Conservation (phyloP, 2,797 vertebrate genomes). For the Hephaestus fuliginosus region DNA sequence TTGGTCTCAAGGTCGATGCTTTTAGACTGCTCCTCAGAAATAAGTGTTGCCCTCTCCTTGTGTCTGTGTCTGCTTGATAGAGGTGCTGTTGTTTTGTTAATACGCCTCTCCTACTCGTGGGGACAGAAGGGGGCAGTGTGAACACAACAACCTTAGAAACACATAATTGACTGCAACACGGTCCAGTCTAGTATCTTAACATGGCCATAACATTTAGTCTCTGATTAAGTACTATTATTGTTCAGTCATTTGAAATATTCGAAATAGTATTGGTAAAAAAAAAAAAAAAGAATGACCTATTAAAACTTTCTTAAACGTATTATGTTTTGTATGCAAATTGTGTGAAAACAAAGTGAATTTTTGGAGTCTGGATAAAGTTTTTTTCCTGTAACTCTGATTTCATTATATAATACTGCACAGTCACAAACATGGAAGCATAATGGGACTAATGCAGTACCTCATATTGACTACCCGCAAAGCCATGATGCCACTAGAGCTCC, state of each 20-base stretch:
- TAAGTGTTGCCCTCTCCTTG: conserved; percentile 28
- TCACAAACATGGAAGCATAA: conserved; percentile 26
- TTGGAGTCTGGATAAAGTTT: conserved; percentile 7
- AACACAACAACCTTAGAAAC: conserved; percentile 69
- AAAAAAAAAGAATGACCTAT: background rate
- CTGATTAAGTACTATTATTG: background rate
- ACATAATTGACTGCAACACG: conserved; percentile 50
- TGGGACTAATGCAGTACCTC: conserved; percentile 11
- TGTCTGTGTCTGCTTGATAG: conserved; percentile 56
- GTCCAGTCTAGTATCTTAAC: conserved; percentile 12
- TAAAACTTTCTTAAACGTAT: background rate
- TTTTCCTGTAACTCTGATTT: conserved; percentile 9
- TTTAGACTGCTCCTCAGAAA: conserved; percentile 1
- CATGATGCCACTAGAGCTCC: conserved; percentile 34
- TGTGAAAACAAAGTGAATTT: background rate
- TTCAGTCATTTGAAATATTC: background rate
- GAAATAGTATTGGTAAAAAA: background rate
- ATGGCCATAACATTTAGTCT: conserved; percentile 8
- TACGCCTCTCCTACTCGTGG: conserved; percentile 47
- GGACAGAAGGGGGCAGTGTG: conserved; percentile 83
- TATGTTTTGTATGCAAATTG: background rate
- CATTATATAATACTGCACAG: background rate
- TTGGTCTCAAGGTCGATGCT: conserved; percentile 5
- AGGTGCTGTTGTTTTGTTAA: conserved; percentile 67
- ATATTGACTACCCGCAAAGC: conserved; percentile 43